Percentiles rank a stretch among this genome's conserved stretches.
Evolutionary conservation across 2,113 vertebrate genomes (phyloP).

Genomic region (Glaucomys volans): DNA sequence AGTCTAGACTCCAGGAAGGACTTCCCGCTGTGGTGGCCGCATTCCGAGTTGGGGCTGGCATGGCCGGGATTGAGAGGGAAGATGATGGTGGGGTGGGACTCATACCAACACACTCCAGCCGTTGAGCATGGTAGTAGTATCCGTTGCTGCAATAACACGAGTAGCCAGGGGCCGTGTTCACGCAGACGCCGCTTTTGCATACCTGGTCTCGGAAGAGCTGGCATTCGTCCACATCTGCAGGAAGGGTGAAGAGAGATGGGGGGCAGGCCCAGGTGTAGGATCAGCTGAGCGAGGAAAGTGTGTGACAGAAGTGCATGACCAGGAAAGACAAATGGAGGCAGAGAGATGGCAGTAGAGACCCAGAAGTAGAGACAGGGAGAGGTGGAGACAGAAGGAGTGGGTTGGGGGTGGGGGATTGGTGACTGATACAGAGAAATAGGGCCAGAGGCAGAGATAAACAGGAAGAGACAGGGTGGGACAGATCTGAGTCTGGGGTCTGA

Average conservation of each 20-base stretch:
- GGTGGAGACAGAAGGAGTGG: background rate
- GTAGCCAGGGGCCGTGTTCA: constrained; percentile 93
- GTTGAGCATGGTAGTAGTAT: constrained; percentile 89
- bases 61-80: background rate
- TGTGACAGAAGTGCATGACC: too few relatives aligned
- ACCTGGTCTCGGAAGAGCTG: constrained; percentile 90
- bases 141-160: constrained; percentile 93
- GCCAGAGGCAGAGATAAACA: background rate
- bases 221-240: constrained; percentile 94
- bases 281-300: background rate
- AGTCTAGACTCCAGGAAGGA: constrained; percentile 38
- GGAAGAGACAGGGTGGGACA: background rate
- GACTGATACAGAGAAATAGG: background rate
- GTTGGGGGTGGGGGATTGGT: background rate
- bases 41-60: background rate
- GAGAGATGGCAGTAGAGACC: background rate
- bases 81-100: background rate
- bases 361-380: background rate
- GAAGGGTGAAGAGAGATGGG: background rate
- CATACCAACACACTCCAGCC: constrained; percentile 93
- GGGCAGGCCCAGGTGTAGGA: background rate
- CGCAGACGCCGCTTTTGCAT: constrained; percentile 93
- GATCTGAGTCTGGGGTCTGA: background rate
- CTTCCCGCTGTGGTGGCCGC: background rate
- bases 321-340: background rate